Conservation (phyloP, 2,113 vertebrate species). For the Centropus bengalensis region DNA sequence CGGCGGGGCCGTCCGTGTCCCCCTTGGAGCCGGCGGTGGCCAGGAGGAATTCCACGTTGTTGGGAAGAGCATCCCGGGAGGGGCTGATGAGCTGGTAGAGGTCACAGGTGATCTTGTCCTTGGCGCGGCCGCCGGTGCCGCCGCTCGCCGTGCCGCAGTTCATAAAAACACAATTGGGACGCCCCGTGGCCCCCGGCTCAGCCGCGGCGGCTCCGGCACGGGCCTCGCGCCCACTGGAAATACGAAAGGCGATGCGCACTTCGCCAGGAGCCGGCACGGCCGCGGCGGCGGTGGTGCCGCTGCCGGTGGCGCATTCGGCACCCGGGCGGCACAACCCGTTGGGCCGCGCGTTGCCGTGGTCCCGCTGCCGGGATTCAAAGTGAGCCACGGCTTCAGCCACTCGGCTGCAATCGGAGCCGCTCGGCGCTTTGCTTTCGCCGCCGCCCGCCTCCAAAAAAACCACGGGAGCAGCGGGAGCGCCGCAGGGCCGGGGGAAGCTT, state of each 20-base stretch:
- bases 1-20: rapidly evolving
- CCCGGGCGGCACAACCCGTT: slow-evolving; percentile 41
- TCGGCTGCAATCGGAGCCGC: slow-evolving; percentile 75
- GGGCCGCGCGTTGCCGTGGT: slow-evolving; percentile 40
- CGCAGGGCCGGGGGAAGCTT: slow-evolving; percentile 70
- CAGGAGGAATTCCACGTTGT: slow-evolving; percentile 78
- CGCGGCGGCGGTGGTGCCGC: background rate
- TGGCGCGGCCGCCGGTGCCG: slow-evolving; percentile 72
- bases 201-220: slow-evolving; percentile 60
- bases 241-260: slow-evolving; percentile 91
- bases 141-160: slow-evolving; percentile 80
- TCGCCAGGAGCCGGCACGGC: slow-evolving; percentile 64
- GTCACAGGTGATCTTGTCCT: slow-evolving; percentile 97
- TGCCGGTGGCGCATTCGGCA: rapidly evolving
- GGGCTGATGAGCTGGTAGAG: slow-evolving; percentile 93
- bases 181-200: slow-evolving; percentile 66
- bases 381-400: slow-evolving; percentile 92
- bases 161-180: slow-evolving; percentile 83
- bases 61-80: slow-evolving; percentile 78
- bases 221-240: slow-evolving; percentile 84
- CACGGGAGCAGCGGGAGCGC: slow-evolving; percentile 67
- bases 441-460: slow-evolving; percentile 72
- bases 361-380: slow-evolving; percentile 84
- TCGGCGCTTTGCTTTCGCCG: background rate
- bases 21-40: slow-evolving; percentile 61